A percentile compares a stretch with the other conserved stretches of the same genome.
These are phyloP conservation scores for Hyalella azteca DNA, from an alignment of 2,888 invertebrate genomes.

Conservation along the genomic window DNA sequence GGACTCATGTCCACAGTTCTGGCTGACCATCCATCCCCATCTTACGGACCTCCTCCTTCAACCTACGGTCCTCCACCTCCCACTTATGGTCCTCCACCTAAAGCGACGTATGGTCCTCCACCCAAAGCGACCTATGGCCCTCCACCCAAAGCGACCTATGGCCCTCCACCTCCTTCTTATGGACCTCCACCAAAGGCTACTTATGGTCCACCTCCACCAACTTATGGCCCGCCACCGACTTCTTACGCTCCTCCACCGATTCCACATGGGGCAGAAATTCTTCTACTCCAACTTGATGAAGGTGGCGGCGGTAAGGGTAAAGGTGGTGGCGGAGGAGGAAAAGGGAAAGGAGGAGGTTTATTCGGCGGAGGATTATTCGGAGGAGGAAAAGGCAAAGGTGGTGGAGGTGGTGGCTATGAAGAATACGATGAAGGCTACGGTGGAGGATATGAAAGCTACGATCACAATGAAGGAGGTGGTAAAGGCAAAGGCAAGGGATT, in stretches of 20 bases:
- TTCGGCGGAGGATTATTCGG: background rate
- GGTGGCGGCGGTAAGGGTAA: conserved; percentile 27
- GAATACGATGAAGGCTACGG: background rate
- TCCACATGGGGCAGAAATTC: conserved; percentile 4
- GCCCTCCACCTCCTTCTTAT: background rate
- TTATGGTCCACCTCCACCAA: conserved; percentile 5
- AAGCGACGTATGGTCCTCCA: conserved; percentile 6
- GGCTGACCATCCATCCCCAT: conserved; percentile 21
- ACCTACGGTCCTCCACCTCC: background rate
- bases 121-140: background rate
- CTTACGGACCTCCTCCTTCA: background rate
- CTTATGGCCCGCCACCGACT: conserved; percentile 17
- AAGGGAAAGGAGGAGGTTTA: background rate
- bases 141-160: background rate
- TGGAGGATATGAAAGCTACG: background rate
- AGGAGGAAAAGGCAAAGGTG: background rate
- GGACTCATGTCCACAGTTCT: background rate
- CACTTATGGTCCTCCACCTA: conserved; percentile 1
- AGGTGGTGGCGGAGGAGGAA: background rate
- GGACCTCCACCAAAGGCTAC: background rate
- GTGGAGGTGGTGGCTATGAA: background rate
- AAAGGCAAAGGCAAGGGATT: conserved; percentile 3
- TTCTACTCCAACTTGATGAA: conserved; percentile 1
- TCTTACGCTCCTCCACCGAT: conserved; percentile 6
- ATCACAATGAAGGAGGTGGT: background rate